phyloP scores from a whole-genome alignment of 2,113 vertebrate species.

The Urocolius indicus region DNA sequence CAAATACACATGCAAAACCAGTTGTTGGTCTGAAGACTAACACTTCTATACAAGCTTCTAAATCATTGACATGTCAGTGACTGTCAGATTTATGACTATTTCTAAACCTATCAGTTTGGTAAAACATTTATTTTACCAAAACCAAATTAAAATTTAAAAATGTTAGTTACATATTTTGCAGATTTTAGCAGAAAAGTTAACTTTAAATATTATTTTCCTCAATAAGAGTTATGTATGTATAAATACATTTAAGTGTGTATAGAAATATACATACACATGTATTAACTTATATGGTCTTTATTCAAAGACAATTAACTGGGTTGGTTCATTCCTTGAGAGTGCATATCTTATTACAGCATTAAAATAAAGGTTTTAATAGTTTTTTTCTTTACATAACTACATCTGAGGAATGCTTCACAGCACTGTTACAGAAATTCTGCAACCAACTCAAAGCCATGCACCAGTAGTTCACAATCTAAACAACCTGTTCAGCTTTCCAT shows the following conservation, averaged over 20 bases:
- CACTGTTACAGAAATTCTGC: not conserved
- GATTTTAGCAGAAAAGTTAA: not conserved
- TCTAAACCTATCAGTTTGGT: not conserved
- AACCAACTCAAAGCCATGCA: not conserved
- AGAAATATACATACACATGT: not conserved
- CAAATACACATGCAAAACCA: not conserved
- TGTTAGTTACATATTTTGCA: not conserved
- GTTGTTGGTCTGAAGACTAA: not conserved
- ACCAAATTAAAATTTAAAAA: too few species aligned
- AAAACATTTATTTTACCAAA: not conserved
- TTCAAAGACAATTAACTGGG: not conserved
- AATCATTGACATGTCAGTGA: not conserved
- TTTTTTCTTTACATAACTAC: not conserved
- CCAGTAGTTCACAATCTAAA: not conserved
- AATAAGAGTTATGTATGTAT: not conserved
- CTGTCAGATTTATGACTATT: not conserved
- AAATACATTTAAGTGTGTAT: not conserved
- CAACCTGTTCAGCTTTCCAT: not conserved
- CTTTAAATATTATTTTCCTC: not conserved
- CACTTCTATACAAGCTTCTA: not conserved
- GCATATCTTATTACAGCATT: not conserved
- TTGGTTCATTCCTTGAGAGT: not conserved
- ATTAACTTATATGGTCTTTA: not conserved
- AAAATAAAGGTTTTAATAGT: not conserved
- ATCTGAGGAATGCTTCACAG: not conserved